Base-by-base conservation (phyloP, 2,888 invertebrate genomes). In the Blastobasis lacticolella region DNA sequence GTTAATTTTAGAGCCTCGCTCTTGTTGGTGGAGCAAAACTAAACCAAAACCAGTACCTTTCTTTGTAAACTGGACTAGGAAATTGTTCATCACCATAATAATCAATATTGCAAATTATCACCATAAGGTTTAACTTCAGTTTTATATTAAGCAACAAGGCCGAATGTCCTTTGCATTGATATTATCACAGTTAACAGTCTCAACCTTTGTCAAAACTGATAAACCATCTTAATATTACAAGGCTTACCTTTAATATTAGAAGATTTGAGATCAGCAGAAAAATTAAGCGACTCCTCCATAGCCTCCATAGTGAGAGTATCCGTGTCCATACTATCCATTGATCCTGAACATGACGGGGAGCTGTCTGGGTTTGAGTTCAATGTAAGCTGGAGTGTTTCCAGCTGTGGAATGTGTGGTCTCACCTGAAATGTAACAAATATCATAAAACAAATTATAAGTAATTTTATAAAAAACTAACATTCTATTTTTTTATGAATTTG, bases 381-480 rank as follows among this genome's bases (percentile, higher is more conserved):
- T 48, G 84, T 75, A 50, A 92, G 70, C 66, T 92, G 92, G 56
- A 92, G 75, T 59, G 89, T 91, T 47, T 92, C 92, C 53, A 92
- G 73, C 67, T 92, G 91, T 53, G 92, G 92, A 80, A 93, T 91
- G 57, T 92, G 90, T 7, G 93, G 92, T 58, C 91, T 82, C 57
- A 92, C 91, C 92, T 92, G 71, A 41, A 89, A 79, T 51, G n/a
- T 7, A 37, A 8, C 5, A 7, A 5, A 6, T 46, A 46, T 8
- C 1, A 9, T 7, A 46, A 5, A 37, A n/a, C n/a, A 7, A 37
- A 5, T 9, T 46, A 37, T 8, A 5, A 46, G 9, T 46, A 46
- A 46, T 37, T n/a, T 37, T 37, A 37, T 46, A 5, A 1, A 6
- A 45, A 6, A 23, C 23, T 23, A 23, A 23, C 23, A 23, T 23